Evolutionary conservation across 2,797 vertebrate genomes (phyloP), one percentile per base, ranked within the genome.

Genomic region (Phrynocephalus vlangalii): DNA sequence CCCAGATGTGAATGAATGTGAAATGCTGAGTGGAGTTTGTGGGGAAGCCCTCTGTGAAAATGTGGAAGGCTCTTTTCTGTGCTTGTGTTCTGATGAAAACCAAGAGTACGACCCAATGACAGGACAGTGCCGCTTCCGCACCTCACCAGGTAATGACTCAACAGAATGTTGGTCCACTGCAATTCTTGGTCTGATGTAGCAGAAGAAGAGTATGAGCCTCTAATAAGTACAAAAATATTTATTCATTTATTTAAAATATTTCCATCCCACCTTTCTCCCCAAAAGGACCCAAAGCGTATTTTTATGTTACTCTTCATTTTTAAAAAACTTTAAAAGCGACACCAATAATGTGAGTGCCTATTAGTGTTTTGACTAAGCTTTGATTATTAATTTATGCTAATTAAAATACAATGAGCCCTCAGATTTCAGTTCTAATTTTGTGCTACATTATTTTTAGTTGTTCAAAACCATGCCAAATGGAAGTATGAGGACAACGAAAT

Each of bases 1-100:
- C 52, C 91, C 96, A 99, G 99, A 99, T 94, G 97, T 99, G 94
- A 98, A 99, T 33, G 99, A 99, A 95, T 99, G 99, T 92, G 98
- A 98, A 88, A 96, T 98, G 95, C 96, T 99, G 91, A 97, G 97
- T 84, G 96, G 97, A 16, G 97, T 99, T 86, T 99, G 99, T 91
- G 98, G 98, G 0, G 98, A 99, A 92, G 99, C 98, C 33, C 96
- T 97, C 92, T 99, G 99, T 94, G 97, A 98, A 94, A 99, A 99
- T 2, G 95, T 97, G 0, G 98, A 99, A 5, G 98, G 99, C 1
- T 97, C 98, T 86, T 99, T 98, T 96, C 94, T 97, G 76, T 99
- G 99, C 78, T 87, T 97, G 87, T 99, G 99, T 93, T 96, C 97
- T 13, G 96, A 97, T 4, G 97, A 98, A 30, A 98, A 94, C 88